phyloP scores from a whole-genome alignment of 2,888 invertebrate species.

The Dorcus parallelipipedus region DNA sequence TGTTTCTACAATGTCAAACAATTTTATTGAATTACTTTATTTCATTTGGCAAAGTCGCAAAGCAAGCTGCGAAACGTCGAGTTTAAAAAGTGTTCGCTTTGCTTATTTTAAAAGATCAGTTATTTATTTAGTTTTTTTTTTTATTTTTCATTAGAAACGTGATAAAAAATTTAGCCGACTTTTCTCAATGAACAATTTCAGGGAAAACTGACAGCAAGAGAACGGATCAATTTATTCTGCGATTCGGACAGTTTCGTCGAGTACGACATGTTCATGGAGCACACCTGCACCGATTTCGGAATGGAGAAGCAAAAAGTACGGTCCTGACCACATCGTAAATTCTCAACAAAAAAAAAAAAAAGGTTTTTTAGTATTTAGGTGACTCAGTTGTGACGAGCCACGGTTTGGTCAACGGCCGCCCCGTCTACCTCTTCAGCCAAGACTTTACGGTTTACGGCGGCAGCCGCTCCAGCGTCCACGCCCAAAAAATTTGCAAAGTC shows the following conservation, averaged over 20 bases:
- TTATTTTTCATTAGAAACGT: too few relatives aligned
- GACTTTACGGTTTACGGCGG: slow-evolving; percentile 71
- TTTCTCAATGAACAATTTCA: slow-evolving; percentile 35
- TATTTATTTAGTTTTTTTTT: too few relatives aligned
- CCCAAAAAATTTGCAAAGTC: slow-evolving; percentile 63
- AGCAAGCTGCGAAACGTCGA: too few relatives aligned
- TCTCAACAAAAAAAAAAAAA: neutral
- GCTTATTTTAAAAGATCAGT: too few relatives aligned
- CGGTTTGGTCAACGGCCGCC: slow-evolving; percentile 60
- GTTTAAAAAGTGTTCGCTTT: too few relatives aligned
- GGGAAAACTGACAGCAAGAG: slow-evolving; percentile 67
- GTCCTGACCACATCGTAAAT: neutral
- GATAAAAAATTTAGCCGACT: slow-evolving; percentile 1
- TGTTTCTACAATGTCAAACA: too few relatives aligned
- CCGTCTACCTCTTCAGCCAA: slow-evolving; percentile 63
- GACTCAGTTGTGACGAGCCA: slow-evolving; percentile 68
- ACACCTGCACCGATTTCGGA: slow-evolving; percentile 63
- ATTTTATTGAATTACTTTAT: too few relatives aligned
- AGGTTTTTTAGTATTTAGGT: slow-evolving; percentile 55
- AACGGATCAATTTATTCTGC: slow-evolving; percentile 57
- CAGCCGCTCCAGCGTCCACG: slow-evolving; percentile 61
- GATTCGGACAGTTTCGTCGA: slow-evolving; percentile 61
- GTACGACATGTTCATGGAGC: slow-evolving; percentile 64
- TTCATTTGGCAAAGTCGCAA: too few relatives aligned
- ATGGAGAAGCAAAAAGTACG: slow-evolving; percentile 61